phyloP scores from a whole-genome alignment of 2,113 vertebrate genomes.

The Cettia cetti region DNA sequence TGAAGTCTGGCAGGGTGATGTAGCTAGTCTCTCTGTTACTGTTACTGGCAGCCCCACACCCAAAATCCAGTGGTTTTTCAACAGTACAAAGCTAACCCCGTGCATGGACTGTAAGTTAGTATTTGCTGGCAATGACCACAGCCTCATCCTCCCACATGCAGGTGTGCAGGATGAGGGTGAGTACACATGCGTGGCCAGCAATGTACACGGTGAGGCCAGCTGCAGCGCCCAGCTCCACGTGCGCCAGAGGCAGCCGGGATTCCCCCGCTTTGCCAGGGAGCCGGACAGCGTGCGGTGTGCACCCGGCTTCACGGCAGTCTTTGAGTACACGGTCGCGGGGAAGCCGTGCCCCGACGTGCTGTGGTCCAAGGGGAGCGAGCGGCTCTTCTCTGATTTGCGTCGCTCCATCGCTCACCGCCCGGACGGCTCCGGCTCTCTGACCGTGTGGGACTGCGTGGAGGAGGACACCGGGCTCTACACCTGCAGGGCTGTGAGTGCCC shows the following conservation, averaged over 20 bases:
- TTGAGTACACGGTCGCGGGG: constrained; percentile 77
- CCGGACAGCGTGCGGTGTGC: fast-evolving
- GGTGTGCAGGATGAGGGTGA: constrained; percentile 82
- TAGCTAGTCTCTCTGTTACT: constrained; percentile 81
- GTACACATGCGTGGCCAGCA: constrained; percentile 83
- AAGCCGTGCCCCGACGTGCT: constrained; percentile 75
- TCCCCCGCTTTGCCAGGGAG: not conserved
- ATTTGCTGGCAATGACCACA: constrained; percentile 81
- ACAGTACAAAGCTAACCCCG: constrained; percentile 70
- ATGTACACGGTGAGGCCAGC: constrained; percentile 74
- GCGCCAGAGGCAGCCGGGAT: not conserved
- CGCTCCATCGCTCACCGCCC: constrained; percentile 69
- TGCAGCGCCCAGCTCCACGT: constrained; percentile 77
- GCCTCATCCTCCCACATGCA: constrained; percentile 79
- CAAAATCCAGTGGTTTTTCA: constrained; percentile 87
- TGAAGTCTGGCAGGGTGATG: constrained; percentile 77
- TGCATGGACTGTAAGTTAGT: constrained; percentile 77
- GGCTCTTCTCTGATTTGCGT: constrained; percentile 69
- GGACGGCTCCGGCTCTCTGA: constrained; percentile 82
- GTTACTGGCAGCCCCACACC: constrained; percentile 83
- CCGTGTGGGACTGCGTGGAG: constrained; percentile 64
- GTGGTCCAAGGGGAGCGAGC: constrained; percentile 80
- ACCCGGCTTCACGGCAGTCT: not conserved
- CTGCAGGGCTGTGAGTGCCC: constrained; percentile 76
- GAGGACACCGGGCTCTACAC: constrained; percentile 79